phyloP scores from a whole-genome alignment of 37 sponge, comb jelly and placozoan genomes.

The Hexactinellida sp. region DNA sequence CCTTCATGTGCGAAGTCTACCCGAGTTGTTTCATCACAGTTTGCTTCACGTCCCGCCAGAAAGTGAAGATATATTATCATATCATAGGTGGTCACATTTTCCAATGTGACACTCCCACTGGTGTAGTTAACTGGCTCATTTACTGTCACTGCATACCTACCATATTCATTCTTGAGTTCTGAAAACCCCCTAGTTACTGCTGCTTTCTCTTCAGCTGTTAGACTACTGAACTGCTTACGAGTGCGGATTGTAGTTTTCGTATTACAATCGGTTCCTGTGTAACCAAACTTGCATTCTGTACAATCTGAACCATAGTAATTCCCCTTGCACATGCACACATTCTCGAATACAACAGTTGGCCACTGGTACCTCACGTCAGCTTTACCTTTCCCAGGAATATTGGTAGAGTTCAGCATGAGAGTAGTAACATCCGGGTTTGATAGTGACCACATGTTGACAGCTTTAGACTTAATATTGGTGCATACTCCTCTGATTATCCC shows the following conservation, averaged over 20 bases:
- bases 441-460: not conserved
- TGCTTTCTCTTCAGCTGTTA: constrained; percentile 19
- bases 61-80: constrained; percentile 13
- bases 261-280: constrained; percentile 4
- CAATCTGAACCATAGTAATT: constrained; percentile 23
- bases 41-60: not conserved
- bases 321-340: constrained; percentile 19
- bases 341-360: constrained; percentile 25
- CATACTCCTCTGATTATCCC: not conserved
- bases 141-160: not conserved
- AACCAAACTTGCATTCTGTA: constrained; percentile 27
- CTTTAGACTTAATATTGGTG: not conserved
- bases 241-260: not conserved
- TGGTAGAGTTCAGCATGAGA: not conserved
- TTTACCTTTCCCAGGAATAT: not conserved
- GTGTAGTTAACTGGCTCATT: constrained; percentile 18
- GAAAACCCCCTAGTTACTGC: not conserved
- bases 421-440: not conserved
- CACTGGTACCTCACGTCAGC: constrained; percentile 24
- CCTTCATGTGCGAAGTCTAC: constrained; percentile 31
- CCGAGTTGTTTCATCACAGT: not conserved
- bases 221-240: constrained; percentile 3
- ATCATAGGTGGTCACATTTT: constrained; percentile 25
- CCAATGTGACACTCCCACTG: not conserved
- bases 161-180: not conserved